Evolutionary conservation across 2,113 vertebrate species (phyloP), one percentile per base, ranked within the genome.

Genomic region (Pteronura brasiliensis): DNA sequence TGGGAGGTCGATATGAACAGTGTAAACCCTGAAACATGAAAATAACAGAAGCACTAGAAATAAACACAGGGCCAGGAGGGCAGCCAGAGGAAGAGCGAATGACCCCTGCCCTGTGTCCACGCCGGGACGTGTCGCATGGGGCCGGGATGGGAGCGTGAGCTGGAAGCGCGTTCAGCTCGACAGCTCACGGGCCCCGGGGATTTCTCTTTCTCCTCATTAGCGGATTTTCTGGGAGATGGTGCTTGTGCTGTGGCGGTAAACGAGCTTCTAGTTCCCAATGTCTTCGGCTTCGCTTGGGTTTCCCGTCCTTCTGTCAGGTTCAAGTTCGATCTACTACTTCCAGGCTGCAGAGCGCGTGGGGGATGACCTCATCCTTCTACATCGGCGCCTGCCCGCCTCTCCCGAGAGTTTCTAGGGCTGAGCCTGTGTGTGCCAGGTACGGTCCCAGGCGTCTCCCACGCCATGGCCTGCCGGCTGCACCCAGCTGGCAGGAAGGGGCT

Each of bases 251-350:
- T 6, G 23, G 25, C 27, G 81, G 34, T 15, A 10, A 42, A 36
- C 0, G 0, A 11, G 12, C 12, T 18, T 23, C 14, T 2, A 18
- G 63, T 7, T 1, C 36, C 55, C 15, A 2, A 4, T 7, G 2
- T 17, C 47, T 27, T 6, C 36, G 0, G 4, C 6, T 34, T 59
- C 27, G 1, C 65, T 36, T 49, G 4, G 27, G 21, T 39, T 27
- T 57, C 72, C 34, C 25, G 52, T 39, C 81, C 57, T n/a, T 52
- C 82, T 39, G 34, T 36, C 2, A 27, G 25, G 27, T 12, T 57
- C 72, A 31, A 29, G n/a, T 4, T 4, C 80, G 4, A n/a, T 4
- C 57, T 11, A 4, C 4, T 27, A 6, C 18, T 8, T 57, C 44
- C 21, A 4, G 6, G n/a, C 2, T 7, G 31, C 44, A 44, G 6